Conservation (phyloP, 30 jellyfish, hydroid and myxozoan species). For the Clytia hemisphaerica region DNA sequence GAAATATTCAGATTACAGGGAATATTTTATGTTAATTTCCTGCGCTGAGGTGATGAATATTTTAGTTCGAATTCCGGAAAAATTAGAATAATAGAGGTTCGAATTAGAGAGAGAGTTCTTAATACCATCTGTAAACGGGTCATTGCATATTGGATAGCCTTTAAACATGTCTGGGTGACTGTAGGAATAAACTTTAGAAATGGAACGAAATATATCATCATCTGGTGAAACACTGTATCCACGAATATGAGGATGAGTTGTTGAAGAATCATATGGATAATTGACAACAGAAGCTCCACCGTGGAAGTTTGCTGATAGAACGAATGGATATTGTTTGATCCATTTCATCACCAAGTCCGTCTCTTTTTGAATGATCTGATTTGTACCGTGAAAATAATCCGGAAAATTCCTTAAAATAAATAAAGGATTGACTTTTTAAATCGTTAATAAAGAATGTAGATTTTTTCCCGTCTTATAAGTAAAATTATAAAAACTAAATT, state of each 20-base stretch:
- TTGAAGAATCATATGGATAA: constrained; percentile 44
- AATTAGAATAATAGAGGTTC: no score
- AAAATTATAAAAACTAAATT: no score
- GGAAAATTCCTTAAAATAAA: constrained; percentile 97
- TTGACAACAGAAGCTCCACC: constrained; percentile 96
- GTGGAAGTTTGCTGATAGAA: constrained; percentile 89
- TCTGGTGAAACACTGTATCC: constrained; percentile 64
- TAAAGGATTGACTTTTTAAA: no score
- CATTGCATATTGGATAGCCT: constrained; percentile 68
- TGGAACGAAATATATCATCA: constrained; percentile 64
- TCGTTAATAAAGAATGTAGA: no score
- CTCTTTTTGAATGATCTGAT: constrained; percentile 52
- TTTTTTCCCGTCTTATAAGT: no score
- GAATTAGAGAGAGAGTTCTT: no score
- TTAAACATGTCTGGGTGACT: constrained; percentile 77
- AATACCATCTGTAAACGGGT: constrained; percentile 46
- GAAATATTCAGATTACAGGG: no score
- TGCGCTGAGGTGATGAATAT: no score
- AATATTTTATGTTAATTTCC: no score
- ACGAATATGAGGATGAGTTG: constrained; percentile 18
- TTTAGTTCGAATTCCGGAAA: no score
- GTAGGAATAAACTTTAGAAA: constrained; percentile 68
- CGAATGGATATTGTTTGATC: constrained; percentile 65
- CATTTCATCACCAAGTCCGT: constrained; percentile 68
- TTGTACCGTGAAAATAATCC: constrained; percentile 53